Evolutionary conservation across 2,113 vertebrate genomes (phyloP), one percentile per base, ranked within the genome.

Genomic region (Paralichthys olivaceus): DNA sequence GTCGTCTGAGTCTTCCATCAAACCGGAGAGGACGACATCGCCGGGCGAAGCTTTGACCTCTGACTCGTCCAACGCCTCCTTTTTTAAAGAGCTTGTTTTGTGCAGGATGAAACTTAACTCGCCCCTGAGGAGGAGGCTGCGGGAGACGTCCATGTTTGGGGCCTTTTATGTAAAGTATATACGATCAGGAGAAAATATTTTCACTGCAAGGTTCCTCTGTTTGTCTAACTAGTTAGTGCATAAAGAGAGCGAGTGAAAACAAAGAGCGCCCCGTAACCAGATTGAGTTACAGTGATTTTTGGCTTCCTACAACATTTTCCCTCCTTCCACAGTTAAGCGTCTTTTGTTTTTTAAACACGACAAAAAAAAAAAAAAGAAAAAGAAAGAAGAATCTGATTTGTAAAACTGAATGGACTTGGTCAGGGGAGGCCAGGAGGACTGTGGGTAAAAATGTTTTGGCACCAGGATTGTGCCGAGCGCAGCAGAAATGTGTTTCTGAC

Each of bases 401-500:
- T 57, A 51, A 86, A 79, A 85, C 51, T 67, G 79, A 80, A 85
- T 60, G 69, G 72, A 68, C 49, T 6, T 51, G 49, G 49, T 51
- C 19, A n/a, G 32, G 17, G 23, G 70, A 69, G 86, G 77, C 69
- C 77, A 59, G 85, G 45, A 29, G 73, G 85, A 79, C 81, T 74
- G 83, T 59, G 88, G 85, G 70, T 84, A 58, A 85, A 88, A 70
- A 80, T 91, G 49, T 51, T 8, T 51, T 51, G 47, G 47, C 47
- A 7, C 17, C 5, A 8, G 47, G 20, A n/a, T 55, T 90, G 85
- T 90, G 92, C 90, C 49, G 81, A 93, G 87, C 77, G 26, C 86
- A 91, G 93, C 93, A 93, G 79, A 90, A 90, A 75, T 58, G 70
- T 65, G 15, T 86, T 94, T 91, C 80, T 90, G 88, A 90, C 15